phyloP scores from a whole-genome alignment of 1,140 invertebrate species.

The Panulirus ornatus region DNA sequence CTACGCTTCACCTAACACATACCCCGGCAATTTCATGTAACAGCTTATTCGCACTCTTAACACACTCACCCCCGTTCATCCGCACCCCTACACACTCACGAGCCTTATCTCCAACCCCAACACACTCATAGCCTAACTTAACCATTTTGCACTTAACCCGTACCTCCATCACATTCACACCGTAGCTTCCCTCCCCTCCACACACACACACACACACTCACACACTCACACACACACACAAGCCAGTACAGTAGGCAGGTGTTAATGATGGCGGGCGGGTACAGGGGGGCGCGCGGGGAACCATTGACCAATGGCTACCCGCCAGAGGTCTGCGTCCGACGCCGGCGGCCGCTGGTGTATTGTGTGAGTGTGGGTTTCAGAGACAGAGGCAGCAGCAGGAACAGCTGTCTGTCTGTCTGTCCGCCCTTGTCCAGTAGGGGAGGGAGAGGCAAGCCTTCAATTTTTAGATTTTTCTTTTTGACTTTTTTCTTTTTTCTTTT shows the following conservation, averaged over 20 bases:
- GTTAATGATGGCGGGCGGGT: conserved; percentile 4
- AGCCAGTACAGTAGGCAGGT: neutral
- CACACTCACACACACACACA: neutral
- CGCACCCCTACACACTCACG: too few relatives aligned
- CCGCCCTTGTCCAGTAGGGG: neutral
- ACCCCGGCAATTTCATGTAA: too few relatives aligned
- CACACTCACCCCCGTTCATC: too few relatives aligned
- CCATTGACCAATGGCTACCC: conserved; percentile 24
- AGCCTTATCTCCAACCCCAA: too few relatives aligned
- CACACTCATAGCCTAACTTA: too few relatives aligned
- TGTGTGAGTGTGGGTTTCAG: neutral
- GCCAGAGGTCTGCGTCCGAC: neutral
- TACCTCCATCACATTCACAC: neutral
- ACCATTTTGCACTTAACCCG: too few relatives aligned
- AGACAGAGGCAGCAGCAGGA: neutral
- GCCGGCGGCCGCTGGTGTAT: neutral
- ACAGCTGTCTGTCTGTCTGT: too few relatives aligned
- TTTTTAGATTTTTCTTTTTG: too few relatives aligned
- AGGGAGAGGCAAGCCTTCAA: neutral
- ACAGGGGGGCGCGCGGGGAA: neutral
- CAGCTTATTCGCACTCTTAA: too few relatives aligned
- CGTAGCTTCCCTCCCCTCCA: too few relatives aligned
- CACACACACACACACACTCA: neutral
- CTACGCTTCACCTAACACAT: too few relatives aligned
- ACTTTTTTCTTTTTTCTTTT: too few relatives aligned